Base-by-base conservation (phyloP, 1,140 invertebrate genomes). In the Drosophila sturtevanti region DNA sequence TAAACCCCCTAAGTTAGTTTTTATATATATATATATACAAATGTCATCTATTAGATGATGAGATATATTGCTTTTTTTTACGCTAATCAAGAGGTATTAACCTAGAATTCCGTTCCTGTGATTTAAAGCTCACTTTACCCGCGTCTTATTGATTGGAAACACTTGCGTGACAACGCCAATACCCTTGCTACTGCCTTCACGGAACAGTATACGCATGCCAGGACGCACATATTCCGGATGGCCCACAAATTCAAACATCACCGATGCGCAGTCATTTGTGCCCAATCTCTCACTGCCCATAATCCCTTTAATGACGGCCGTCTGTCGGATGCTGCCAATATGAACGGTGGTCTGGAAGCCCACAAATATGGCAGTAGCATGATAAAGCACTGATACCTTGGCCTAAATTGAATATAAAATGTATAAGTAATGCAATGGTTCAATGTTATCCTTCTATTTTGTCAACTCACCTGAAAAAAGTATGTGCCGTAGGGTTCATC, bases 321-420 rank as follows among this genome's bases (percentile, higher is more conserved):
- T 99, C 93, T 99, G 98, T 9, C 98, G 93, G 12, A 99, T 96
- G 90, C 98, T 99, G 1, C 97, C 98, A 66, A 99, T 96, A 89
- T 99, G 97, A 2, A 99, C 95, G 0, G 98, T 98, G 22, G 97
- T 96, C 93, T 99, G 97, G 92, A 98, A 99, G 14, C 98, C 98
- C 5, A 94, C 94, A 71, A 95, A 95, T 68, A 99, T 98, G 18
- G 95, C 94, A 1, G 91, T 92, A 5, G 91, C 89, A 91, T 99
- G 97, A 77, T 96, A 97, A 7, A 99, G 93, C 5, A 99, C 94
- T 35, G 95, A 95, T 3, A 99, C 95, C 60, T 95, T 96, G 0
- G 98, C 98, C 95, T 97, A 92, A 31, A 93, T 93, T 84, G 6
- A 75, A 77, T 78, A 92, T 59, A 0, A 4, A 7, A 11, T 4